Conservation (phyloP, 2,888 invertebrate species). For the Leptopilina myrica region DNA sequence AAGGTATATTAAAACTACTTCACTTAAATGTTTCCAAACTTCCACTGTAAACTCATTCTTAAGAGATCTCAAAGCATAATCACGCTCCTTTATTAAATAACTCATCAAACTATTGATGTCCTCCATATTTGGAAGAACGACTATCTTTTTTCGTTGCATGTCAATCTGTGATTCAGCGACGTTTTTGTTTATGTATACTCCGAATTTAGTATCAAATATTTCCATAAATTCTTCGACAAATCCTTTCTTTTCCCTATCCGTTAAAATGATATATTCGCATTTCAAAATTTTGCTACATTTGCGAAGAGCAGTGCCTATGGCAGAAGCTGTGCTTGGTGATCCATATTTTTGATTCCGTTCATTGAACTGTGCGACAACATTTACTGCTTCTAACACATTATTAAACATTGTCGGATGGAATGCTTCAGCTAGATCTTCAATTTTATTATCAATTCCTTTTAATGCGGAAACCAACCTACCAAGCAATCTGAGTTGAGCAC, state of each 20-base stretch:
- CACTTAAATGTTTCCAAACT: neutral
- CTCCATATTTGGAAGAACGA: no score
- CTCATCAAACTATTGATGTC: neutral
- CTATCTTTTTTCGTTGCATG: neutral
- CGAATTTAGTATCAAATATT: no score
- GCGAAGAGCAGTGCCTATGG: slow-evolving; percentile 41
- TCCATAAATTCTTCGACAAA: no score
- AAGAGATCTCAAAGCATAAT: neutral
- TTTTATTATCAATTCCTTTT: neutral
- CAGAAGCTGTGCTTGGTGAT: neutral
- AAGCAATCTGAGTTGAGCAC: neutral
- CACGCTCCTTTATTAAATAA: neutral
- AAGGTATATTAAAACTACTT: neutral
- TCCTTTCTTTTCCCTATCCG: neutral
- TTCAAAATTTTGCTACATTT: no score
- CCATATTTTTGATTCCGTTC: neutral
- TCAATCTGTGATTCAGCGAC: neutral
- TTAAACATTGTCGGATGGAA: neutral
- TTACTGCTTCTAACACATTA: neutral
- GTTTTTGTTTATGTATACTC: no score
- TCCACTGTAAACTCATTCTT: neutral
- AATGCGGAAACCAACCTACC: neutral
- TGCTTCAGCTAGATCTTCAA: neutral
- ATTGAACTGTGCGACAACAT: neutral
- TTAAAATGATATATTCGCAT: neutral